Evolutionary conservation across 2,888 invertebrate species (phyloP).

Genomic region (Gastrophysa polygoni): DNA sequence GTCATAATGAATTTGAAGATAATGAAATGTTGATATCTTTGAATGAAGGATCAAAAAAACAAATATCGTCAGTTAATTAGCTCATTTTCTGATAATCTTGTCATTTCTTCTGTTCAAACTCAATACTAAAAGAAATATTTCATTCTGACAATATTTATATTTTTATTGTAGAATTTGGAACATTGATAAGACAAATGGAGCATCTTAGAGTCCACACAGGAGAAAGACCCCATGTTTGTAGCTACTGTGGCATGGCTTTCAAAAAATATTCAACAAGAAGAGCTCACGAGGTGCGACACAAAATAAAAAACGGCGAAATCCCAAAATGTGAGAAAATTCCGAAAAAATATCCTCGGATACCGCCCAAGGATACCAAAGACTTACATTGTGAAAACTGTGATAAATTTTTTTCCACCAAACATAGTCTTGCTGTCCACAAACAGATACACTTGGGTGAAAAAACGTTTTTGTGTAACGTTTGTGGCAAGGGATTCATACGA

Average conservation of each 20-base stretch:
- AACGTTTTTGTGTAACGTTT: constrained; percentile 30
- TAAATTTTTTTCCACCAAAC: constrained; percentile 30
- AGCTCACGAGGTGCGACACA: constrained; percentile 31
- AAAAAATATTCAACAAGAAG: constrained; percentile 33
- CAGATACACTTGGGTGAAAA: constrained; percentile 34
- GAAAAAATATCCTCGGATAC: constrained; percentile 27
- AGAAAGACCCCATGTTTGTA: constrained; percentile 31
- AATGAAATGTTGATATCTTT: too few relatives aligned
- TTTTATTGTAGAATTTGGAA: constrained; percentile 31
- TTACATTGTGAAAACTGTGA: constrained; percentile 26
- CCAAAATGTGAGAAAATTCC: constrained; percentile 23
- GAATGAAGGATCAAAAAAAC: too few relatives aligned
- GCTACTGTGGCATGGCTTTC: constrained; percentile 29
- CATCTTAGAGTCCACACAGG: constrained; percentile 32
- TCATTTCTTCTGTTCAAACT: too few relatives aligned
- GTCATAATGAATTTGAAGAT: too few relatives aligned
- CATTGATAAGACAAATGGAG: constrained; percentile 29
- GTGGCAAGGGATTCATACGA: constrained; percentile 31
- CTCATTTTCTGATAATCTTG: too few relatives aligned
- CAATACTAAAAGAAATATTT: too few relatives aligned
- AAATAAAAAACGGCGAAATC: constrained; percentile 32
- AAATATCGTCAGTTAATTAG: too few relatives aligned
- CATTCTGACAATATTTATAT: too few relatives aligned
- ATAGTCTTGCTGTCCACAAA: constrained; percentile 25
- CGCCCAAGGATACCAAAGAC: constrained; percentile 18